Evolutionary conservation across 1,140 invertebrate species (phyloP).

Genomic region (Papilio machaon): DNA sequence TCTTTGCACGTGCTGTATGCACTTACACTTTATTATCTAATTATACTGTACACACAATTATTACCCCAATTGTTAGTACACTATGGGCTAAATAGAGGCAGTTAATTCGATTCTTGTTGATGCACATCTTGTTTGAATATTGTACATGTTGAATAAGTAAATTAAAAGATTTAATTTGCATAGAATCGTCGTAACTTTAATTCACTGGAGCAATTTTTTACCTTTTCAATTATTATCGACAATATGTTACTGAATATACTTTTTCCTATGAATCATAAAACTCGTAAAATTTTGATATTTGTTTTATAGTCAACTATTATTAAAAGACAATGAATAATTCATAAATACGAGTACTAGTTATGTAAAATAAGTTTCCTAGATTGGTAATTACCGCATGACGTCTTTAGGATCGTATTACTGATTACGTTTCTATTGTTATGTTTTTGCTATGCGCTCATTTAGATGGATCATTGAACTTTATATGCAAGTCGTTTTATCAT

Average conservation of each 20-base stretch:
- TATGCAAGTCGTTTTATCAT: too few species aligned
- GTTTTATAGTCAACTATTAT: neutral
- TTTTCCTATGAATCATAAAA: neutral
- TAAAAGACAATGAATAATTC: neutral
- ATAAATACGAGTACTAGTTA: neutral
- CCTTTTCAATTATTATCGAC: too few species aligned
- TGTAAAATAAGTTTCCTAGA: neutral
- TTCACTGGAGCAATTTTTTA: too few species aligned
- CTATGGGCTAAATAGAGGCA: too few species aligned
- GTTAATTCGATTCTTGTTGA: too few species aligned
- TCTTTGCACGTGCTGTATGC: neutral
- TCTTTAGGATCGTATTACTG: neutral
- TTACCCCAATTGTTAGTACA: neutral
- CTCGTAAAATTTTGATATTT: neutral
- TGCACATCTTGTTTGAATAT: too few species aligned
- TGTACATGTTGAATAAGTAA: too few species aligned
- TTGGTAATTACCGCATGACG: slow-evolving; percentile 4
- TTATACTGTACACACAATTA: neutral
- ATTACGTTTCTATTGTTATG: neutral
- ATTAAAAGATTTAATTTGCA: too few species aligned
- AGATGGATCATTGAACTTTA: neutral
- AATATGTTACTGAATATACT: neutral
- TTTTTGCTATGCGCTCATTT: slow-evolving; percentile 1
- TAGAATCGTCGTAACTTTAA: too few species aligned
- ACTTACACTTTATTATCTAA: neutral